Evolutionary conservation across 2,888 invertebrate genomes (phyloP), one percentile per base, ranked within the genome.

Genomic region (Mayetiola destructor): DNA sequence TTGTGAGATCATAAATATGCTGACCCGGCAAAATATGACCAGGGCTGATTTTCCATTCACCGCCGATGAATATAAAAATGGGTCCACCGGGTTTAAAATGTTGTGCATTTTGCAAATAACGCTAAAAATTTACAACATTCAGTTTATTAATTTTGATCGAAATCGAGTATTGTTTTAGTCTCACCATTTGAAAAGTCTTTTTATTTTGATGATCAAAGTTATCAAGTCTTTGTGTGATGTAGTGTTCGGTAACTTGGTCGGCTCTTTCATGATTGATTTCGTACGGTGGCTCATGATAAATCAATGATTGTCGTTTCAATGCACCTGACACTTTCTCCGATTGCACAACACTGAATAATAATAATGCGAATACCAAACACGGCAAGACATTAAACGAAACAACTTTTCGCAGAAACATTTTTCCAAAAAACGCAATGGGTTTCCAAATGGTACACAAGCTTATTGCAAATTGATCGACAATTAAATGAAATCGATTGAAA

Each of bases 101-200:
- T 57, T 63, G 61, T 16, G 59, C 57, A 54, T 64, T 65, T 27
- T 58, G 52, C 20, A 62, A 57, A 55, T 63, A 66, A 35, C 65
- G 61, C 66, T 55, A 23, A 21, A 55, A 20, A 55, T 64, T n/a
- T n/a, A n/a, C n/a, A n/a, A n/a, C n/a, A n/a, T n/a, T n/a, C n/a
- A n/a, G n/a, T n/a, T n/a, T n/a, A n/a, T n/a, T n/a, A n/a, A n/a
- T n/a, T n/a, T n/a, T n/a, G n/a, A n/a, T n/a, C n/a, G n/a, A n/a
- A n/a, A n/a, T n/a, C n/a, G n/a, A n/a, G n/a, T n/a, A n/a, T n/a
- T n/a, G n/a, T n/a, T n/a, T n/a, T n/a, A n/a, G n/a, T n/a, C n/a
- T n/a, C 63, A 79, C 80, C 79, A 79, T 78, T 8, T 63, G 65
- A 67, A 77, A 79, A 0, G 75, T 76, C 2, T 73, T 71, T 32